Base-by-base conservation (phyloP, 2,888 invertebrate genomes). In the Perizoma affinitatum region DNA sequence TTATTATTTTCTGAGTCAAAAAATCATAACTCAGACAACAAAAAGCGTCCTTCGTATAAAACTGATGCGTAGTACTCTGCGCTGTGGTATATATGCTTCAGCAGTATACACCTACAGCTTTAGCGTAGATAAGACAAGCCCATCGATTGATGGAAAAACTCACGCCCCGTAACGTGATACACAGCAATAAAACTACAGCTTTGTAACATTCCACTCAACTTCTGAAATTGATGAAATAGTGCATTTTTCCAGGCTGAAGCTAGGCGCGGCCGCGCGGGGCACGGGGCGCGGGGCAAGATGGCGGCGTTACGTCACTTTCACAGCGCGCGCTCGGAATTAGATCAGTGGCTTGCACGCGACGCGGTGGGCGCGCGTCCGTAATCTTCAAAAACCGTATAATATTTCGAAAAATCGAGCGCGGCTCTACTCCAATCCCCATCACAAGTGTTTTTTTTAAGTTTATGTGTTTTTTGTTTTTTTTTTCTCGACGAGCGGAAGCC, bases 291-390 rank as follows among this genome's bases (percentile, higher is more conserved):
- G 77, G 79, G 83, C 86, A 90, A 86, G 60, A 90, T 90, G 90
- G 90, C 90, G 82, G 73, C 82, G 79, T 90, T 90, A 90, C 90
- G 90, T 90, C 90, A 90, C 87, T 87, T 87, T 85, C 85, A 83
- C 83, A 85, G 87, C 85, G 86, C 84, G 83, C 87, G 83, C 83
- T 86, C 79, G 80, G 80, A 90, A 90, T 89, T 90, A 85, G 91
- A 89, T 87, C 91, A 91, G 91, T 91, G 80, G 82, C 84, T 77
- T 79, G 76, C 76, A 79, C 73, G 83, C 82, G 73, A 73, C 75
- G 79, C 71, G 75, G 70, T 60, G 80, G 69, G 73, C 78, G 86
- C 63, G 65, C 68, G 70, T 66, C 58, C 58, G 54, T 56, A 72
- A 61, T 67, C 74, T 35, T 46, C 11, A 11, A 63, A 63, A 64